phyloP scores from a whole-genome alignment of 1,140 invertebrate genomes.

The Coelopa frigida region DNA sequence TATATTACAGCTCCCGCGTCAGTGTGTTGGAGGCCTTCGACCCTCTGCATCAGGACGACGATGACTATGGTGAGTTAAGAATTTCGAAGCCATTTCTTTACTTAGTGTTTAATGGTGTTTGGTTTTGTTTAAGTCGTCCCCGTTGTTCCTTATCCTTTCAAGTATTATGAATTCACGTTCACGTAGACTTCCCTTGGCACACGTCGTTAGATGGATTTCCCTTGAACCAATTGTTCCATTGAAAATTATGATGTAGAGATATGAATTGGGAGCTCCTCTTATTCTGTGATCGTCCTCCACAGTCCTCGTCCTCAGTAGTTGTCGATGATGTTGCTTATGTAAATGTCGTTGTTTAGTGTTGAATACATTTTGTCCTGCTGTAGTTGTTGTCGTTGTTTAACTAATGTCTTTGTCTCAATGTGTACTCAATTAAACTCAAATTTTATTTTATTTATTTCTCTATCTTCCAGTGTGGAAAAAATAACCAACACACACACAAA shows the following conservation, averaged over 20 bases:
- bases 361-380: too few relatives aligned
- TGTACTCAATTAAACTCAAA: neutral
- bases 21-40: slow-evolving; percentile 79
- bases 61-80: slow-evolving; percentile 39
- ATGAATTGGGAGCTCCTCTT: too few relatives aligned
- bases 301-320: too few relatives aligned
- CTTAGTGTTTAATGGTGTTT: too few relatives aligned
- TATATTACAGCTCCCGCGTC: slow-evolving; percentile 49
- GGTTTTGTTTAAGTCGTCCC: neutral
- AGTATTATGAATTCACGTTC: too few relatives aligned
- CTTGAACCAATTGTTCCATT: too few relatives aligned
- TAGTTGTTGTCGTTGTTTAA: neutral
- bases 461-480: slow-evolving; percentile 42
- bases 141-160: neutral
- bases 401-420: neutral
- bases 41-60: slow-evolving; percentile 60
- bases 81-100: neutral
- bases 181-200: too few relatives aligned
- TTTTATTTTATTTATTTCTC: slow-evolving; percentile 25
- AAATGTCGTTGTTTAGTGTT: too few relatives aligned
- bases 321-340: too few relatives aligned
- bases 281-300: too few relatives aligned
- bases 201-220: too few relatives aligned
- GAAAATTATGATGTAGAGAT: too few relatives aligned
- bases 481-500: slow-evolving; percentile 26